Percentiles rank a stretch among this genome's conserved stretches.
Evolutionary conservation across 2,888 invertebrate species (phyloP).

Genomic region (Lysandra coridon): DNA sequence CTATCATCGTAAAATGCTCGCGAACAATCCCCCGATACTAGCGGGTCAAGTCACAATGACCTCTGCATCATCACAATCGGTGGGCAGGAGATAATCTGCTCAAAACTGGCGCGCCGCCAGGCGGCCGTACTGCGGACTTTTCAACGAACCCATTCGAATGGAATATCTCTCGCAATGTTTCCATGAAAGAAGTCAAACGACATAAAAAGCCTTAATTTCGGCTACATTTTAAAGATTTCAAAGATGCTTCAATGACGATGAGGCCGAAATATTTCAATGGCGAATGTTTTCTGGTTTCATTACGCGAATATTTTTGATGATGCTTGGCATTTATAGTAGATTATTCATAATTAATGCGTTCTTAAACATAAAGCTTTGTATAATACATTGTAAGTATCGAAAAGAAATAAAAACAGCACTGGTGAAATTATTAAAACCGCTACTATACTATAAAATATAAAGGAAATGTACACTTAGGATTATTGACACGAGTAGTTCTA

Average conservation of each 20-base stretch:
- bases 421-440: neutral
- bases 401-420: no score
- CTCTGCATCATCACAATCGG: slow-evolving; percentile 71
- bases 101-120: slow-evolving; percentile 69
- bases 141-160: slow-evolving; percentile 75
- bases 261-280: neutral
- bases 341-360: no score
- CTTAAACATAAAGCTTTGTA: neutral
- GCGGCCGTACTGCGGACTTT: slow-evolving; percentile 76
- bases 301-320: neutral
- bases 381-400: no score
- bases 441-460: neutral
- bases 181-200: slow-evolving; percentile 74
- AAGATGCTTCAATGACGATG: neutral
- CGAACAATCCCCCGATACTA: slow-evolving; percentile 34
- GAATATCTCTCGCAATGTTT: slow-evolving; percentile 77
- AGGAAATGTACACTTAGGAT: neutral
- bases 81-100: slow-evolving; percentile 69
- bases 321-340: neutral
- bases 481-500: neutral
- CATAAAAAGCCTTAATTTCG: slow-evolving; percentile 50
- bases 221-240: slow-evolving; percentile 26
- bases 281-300: neutral
- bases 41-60: slow-evolving; percentile 38
- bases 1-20: slow-evolving; percentile 6